Conservation (phyloP, 2,113 vertebrate genomes). For the Cavia aperea region DNA sequence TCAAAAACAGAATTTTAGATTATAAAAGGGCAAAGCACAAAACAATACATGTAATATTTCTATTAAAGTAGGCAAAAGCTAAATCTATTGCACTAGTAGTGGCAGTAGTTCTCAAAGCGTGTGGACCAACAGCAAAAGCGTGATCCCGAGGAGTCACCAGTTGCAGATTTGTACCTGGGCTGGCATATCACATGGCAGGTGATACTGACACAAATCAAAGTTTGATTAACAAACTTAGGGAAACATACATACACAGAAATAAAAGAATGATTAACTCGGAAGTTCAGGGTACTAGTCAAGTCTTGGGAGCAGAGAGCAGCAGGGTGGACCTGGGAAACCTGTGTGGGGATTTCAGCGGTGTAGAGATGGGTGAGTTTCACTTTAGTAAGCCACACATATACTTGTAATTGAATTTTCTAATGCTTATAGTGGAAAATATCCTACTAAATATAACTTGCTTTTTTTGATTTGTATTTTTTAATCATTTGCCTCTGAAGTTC, state of each 20-base stretch:
- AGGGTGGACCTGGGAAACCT: not conserved
- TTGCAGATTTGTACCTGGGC: not conserved
- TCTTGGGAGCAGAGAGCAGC: not conserved
- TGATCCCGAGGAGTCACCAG: not conserved
- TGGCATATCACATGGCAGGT: not conserved
- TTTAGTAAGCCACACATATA: not conserved
- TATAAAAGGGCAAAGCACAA: not conserved
- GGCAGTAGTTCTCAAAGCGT: not conserved
- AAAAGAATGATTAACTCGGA: not conserved
- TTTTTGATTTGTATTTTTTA: not conserved
- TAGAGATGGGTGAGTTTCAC: not conserved
- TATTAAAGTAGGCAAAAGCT: not conserved
- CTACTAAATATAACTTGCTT: not conserved
- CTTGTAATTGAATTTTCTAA: not conserved
- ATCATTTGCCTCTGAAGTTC: not conserved
- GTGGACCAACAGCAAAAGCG: not conserved
- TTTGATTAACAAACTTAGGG: not conserved
- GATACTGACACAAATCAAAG: not conserved
- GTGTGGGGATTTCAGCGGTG: not conserved
- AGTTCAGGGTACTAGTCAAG: not conserved
- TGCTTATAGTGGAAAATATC: not conserved
- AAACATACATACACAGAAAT: not conserved
- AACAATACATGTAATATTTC: not conserved
- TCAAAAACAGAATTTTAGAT: not conserved
- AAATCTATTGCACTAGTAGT: not conserved